These are phyloP conservation scores for Linyphia triangularis DNA, from an alignment of 2,888 invertebrate genomes.

Conservation along the genomic window DNA sequence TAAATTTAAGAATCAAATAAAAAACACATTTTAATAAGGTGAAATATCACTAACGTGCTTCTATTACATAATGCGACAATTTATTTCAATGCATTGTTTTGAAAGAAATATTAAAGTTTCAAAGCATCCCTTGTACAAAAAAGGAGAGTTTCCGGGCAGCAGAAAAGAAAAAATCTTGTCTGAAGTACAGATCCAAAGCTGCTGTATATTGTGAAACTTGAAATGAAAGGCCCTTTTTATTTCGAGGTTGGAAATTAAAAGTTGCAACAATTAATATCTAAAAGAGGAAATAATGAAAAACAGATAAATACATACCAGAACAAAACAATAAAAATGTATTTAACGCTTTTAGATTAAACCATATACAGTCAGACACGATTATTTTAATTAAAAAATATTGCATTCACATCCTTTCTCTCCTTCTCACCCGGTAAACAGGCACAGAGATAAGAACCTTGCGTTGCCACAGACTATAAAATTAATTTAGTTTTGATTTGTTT, in stretches of 20 bases:
- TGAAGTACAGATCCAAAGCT: background rate
- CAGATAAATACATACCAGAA: background rate
- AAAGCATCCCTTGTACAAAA: background rate
- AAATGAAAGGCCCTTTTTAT: background rate
- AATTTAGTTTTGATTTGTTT: conserved; percentile 28
- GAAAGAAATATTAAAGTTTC: background rate
- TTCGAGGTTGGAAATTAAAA: too few relatives aligned
- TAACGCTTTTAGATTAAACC: background rate
- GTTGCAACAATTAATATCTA: too few relatives aligned
- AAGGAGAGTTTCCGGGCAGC: background rate
- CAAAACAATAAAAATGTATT: background rate
- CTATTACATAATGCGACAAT: too few relatives aligned
- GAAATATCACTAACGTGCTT: too few relatives aligned
- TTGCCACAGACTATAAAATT: conserved; percentile 15
- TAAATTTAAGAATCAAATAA: too few relatives aligned
- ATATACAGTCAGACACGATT: background rate
- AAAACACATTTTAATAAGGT: too few relatives aligned
- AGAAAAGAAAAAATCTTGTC: background rate
- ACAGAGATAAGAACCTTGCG: background rate
- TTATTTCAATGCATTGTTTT: too few relatives aligned
- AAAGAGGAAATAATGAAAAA: background rate
- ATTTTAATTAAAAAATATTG: conserved; percentile 15
- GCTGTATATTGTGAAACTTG: background rate
- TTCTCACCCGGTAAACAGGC: conserved; percentile 43
- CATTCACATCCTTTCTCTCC: conserved; percentile 11